Conservation (phyloP, 2,113 vertebrate genomes). For the Hoplias malabaricus region DNA sequence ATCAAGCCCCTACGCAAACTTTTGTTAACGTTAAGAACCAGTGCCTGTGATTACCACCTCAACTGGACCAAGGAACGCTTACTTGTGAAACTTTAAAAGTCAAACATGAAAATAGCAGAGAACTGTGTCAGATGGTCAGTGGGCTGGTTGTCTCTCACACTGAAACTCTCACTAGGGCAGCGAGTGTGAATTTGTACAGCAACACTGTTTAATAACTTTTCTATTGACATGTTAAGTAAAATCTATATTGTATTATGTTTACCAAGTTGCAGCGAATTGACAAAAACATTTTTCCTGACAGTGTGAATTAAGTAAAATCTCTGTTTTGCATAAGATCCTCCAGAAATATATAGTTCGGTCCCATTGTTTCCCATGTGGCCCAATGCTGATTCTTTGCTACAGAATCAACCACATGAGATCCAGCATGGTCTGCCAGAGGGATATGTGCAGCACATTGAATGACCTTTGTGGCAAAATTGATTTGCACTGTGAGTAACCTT, state of each 20-base stretch:
- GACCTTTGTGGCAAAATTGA: neutral
- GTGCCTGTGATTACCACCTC: neutral
- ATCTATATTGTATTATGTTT: too few relatives aligned
- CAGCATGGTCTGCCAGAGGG: neutral
- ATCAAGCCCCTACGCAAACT: neutral
- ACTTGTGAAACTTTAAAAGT: neutral
- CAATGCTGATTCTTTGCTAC: neutral
- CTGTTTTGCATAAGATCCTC: neutral
- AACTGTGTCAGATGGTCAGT: constrained; percentile 31
- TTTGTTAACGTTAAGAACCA: neutral
- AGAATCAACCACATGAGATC: neutral
- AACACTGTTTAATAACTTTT: constrained; percentile 3
- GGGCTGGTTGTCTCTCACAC: constrained; percentile 17
- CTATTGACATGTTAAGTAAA: neutral
- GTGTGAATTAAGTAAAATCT: neutral
- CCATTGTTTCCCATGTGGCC: neutral
- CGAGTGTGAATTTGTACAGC: constrained; percentile 16
- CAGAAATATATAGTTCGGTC: neutral
- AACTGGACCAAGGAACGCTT: neutral
- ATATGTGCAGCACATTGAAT: neutral
- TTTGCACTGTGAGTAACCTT: neutral
- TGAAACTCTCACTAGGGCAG: constrained; percentile 31
- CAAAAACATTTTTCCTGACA: neutral
- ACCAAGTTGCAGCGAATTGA: neutral
- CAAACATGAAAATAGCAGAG: neutral